Conservation (phyloP, 2,888 invertebrate genomes). For the Epistrophella euchroma region DNA sequence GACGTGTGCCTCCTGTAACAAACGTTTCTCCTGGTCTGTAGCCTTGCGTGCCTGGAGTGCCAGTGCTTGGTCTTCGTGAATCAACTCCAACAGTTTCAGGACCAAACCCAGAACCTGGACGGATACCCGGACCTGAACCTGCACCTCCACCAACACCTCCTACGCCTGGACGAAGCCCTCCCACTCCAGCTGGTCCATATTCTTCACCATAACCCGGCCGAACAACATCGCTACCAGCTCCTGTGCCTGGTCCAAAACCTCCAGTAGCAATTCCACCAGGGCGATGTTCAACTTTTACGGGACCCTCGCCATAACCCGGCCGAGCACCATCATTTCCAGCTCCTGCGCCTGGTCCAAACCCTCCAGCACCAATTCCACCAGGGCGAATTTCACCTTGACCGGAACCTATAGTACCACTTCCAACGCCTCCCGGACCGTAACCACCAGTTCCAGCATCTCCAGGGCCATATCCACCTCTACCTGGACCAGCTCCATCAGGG, state of each 20-base stretch:
- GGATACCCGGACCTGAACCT: slow-evolving; percentile 26
- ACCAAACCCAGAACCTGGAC: slow-evolving; percentile 46
- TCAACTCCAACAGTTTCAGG: slow-evolving; percentile 2
- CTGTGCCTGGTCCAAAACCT: slow-evolving; percentile 39
- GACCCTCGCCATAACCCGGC: no score
- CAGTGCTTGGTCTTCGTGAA: slow-evolving; percentile 5
- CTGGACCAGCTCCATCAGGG: slow-evolving; percentile 25
- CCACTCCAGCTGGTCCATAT: slow-evolving; percentile 34
- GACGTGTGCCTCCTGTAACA: slow-evolving; percentile 32
- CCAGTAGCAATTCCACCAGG: slow-evolving; percentile 37
- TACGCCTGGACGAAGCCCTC: slow-evolving; percentile 34
- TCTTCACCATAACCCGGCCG: slow-evolving; percentile 27
- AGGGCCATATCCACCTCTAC: slow-evolving; percentile 30
- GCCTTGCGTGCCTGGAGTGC: neutral
- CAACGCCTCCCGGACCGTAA: slow-evolving; percentile 28
- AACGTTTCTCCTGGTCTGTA: slow-evolving; percentile 26
- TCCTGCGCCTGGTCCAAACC: slow-evolving; percentile 9
- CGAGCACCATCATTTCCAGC: neutral
- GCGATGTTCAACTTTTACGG: slow-evolving; percentile 19
- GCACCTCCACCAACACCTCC: slow-evolving; percentile 35
- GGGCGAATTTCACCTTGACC: slow-evolving; percentile 37
- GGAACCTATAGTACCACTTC: neutral
- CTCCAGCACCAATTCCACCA: slow-evolving; percentile 16
- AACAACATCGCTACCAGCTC: neutral
- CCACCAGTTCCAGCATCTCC: slow-evolving; percentile 51